A percentile compares a stretch with the other conserved stretches of the same genome.
These are phyloP conservation scores for Bimastos eiseni DNA, from an alignment of 2,888 invertebrate species.

Conservation along the genomic window DNA sequence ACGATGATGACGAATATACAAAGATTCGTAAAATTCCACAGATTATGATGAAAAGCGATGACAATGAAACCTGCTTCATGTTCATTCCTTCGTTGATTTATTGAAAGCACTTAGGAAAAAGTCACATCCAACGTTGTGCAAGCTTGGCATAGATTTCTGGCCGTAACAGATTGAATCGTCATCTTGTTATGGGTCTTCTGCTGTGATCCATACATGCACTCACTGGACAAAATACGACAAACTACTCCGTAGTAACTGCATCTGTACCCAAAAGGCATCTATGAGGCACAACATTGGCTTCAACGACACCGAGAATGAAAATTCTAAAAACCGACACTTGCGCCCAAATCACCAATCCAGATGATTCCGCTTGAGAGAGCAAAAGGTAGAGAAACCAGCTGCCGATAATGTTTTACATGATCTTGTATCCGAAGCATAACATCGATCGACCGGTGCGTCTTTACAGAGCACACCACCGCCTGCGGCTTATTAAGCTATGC, in stretches of 20 bases:
- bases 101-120: not conserved
- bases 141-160: not conserved
- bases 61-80: not conserved
- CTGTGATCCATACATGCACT: not conserved
- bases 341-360: not conserved
- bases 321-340: not conserved
- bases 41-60: not conserved
- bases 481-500: not conserved
- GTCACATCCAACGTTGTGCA: not conserved
- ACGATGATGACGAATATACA: not conserved
- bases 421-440: not conserved
- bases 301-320: not conserved
- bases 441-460: not conserved
- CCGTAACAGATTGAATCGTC: not conserved
- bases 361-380: not conserved
- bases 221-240: not conserved
- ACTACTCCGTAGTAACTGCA: not conserved
- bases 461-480: not conserved
- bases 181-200: not conserved
- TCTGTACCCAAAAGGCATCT: not conserved
- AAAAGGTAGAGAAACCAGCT: no score
- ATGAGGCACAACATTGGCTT: not conserved
- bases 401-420: no score
- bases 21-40: not conserved
- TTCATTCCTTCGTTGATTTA: not conserved